Percentiles rank a stretch among this genome's conserved stretches.
Evolutionary conservation across 2,888 invertebrate species (phyloP).

Genomic region (Drepana falcataria): DNA sequence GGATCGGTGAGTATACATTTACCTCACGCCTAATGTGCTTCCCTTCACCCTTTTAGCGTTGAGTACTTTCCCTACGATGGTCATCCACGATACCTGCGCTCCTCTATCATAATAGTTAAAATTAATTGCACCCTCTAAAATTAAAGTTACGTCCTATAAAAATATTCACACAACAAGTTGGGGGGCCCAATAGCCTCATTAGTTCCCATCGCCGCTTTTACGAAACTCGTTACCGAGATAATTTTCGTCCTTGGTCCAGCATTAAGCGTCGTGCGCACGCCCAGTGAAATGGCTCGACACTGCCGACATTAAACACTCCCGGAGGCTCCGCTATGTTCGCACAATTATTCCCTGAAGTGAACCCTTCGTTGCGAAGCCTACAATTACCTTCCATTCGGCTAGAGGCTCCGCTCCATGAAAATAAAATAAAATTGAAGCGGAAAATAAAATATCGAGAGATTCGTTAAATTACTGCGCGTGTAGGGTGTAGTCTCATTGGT

Average conservation of each 20-base stretch:
- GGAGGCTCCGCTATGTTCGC: slow-evolving; percentile 64
- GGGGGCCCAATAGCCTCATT: slow-evolving; percentile 68
- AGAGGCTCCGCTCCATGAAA: slow-evolving; percentile 52
- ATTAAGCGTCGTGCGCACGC: slow-evolving; percentile 57
- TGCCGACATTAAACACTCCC: slow-evolving; percentile 74
- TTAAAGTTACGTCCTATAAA: slow-evolving; percentile 66
- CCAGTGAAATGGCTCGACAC: slow-evolving; percentile 57
- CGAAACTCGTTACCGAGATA: slow-evolving; percentile 70
- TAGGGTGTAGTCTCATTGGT: slow-evolving; percentile 31
- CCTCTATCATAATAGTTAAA: slow-evolving; percentile 50
- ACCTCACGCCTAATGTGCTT: slow-evolving; percentile 28
- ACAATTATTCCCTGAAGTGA: slow-evolving; percentile 75
- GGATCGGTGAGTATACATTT: slow-evolving; percentile 53
- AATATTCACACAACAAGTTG: slow-evolving; percentile 66
- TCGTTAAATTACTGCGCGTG: slow-evolving; percentile 53
- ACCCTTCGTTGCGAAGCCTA: slow-evolving; percentile 67
- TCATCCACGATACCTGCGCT: slow-evolving; percentile 13
- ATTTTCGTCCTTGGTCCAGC: slow-evolving; percentile 72
- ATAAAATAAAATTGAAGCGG: slow-evolving; percentile 68
- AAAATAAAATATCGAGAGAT: slow-evolving; percentile 68
- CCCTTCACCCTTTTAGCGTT: slow-evolving; percentile 37
- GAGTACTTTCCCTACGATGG: slow-evolving; percentile 30
- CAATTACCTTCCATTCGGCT: slow-evolving; percentile 74
- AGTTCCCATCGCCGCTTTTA: slow-evolving; percentile 68
- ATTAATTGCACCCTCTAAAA: slow-evolving; percentile 61